A percentile compares a stretch with the other conserved stretches of the same genome.
Conservation (phyloP, 2,888 invertebrate genomes). For the Bugulina stolonifera region DNA sequence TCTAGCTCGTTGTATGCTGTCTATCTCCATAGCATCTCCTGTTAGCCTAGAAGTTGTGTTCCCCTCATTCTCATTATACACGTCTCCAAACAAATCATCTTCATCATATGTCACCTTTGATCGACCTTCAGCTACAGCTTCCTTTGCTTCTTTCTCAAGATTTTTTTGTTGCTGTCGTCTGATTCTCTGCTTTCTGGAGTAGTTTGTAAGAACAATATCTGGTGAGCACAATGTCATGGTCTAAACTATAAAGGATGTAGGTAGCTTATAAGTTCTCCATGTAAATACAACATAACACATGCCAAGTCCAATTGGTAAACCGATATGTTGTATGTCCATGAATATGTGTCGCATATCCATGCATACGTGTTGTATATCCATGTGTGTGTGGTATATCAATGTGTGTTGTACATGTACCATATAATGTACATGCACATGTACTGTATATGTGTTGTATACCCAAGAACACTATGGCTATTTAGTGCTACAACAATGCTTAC, state of each 20-base stretch:
- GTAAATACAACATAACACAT: no score
- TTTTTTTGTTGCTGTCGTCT: neutral
- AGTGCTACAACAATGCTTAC: neutral
- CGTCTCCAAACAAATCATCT: neutral
- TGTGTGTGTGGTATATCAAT: no score
- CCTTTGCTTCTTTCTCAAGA: slow-evolving; percentile 11
- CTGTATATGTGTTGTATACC: no score
- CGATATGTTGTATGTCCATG: no score
- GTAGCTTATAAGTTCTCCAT: no score
- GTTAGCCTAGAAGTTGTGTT: neutral
- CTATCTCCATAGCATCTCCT: neutral
- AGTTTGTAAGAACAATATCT: neutral
- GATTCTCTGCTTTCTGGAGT: slow-evolving; percentile 14
- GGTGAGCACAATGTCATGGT: neutral
- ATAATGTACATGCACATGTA: no score
- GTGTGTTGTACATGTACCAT: no score
- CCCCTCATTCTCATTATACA: neutral
- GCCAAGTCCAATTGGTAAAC: no score
- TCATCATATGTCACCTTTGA: slow-evolving; percentile 15
- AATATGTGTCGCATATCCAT: no score
- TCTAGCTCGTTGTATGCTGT: neutral
- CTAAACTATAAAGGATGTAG: no score
- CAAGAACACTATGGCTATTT: neutral
- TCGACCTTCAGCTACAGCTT: slow-evolving; percentile 1
- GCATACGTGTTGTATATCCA: no score